Evolutionary conservation across 1,140 invertebrate genomes (phyloP).

Genomic region (Ceratitis capitata): DNA sequence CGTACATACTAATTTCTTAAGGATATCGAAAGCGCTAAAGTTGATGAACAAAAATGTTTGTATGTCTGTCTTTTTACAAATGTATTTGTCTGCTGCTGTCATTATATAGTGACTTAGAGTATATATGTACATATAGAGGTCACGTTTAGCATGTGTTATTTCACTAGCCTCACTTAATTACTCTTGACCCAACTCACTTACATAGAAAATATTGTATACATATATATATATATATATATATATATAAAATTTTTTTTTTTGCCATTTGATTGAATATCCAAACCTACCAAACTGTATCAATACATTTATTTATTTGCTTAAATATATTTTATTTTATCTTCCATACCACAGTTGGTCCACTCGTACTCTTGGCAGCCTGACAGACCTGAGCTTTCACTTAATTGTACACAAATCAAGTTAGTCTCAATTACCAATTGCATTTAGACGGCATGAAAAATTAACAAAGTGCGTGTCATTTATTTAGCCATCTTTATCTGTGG

Average conservation of each 20-base stretch:
- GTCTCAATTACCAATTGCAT: conserved; percentile 27
- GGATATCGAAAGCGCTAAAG: no score
- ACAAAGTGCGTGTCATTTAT: conserved; percentile 25
- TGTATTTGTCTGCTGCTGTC: no score
- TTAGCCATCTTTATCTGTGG: not conserved
- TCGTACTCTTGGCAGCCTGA: not conserved
- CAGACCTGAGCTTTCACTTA: not conserved
- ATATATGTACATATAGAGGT: no score
- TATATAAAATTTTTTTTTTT: not conserved
- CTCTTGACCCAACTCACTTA: no score
- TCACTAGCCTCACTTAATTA: no score
- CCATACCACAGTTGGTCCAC: not conserved
- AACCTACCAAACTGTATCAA: not conserved
- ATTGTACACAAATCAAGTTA: conserved; percentile 12
- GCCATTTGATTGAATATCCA: not conserved
- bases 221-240: not conserved
- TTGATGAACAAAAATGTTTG: no score
- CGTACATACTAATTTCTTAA: no score
- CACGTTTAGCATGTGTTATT: no score
- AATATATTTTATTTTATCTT: not conserved
- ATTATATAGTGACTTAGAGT: no score
- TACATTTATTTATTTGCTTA: not conserved
- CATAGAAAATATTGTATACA: not conserved
- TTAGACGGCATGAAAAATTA: conserved; percentile 23
- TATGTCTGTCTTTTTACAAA: no score